phyloP scores from a whole-genome alignment of 2,888 invertebrate species.

The Eupithecia centaureata region DNA sequence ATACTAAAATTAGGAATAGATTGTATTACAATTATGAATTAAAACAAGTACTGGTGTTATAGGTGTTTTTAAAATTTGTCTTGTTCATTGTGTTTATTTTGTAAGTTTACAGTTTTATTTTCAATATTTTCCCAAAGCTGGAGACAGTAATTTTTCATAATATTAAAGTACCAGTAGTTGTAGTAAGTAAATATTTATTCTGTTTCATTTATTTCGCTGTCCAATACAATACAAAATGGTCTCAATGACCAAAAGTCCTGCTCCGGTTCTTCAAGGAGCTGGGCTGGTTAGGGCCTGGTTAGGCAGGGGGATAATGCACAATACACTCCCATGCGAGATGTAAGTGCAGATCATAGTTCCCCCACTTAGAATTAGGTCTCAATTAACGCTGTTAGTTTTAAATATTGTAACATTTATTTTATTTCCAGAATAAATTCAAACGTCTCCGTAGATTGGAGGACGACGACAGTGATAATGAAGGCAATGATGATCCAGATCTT shows the following conservation, averaged over 20 bases:
- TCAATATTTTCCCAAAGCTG: background rate
- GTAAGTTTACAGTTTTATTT: too few species aligned
- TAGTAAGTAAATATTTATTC: background rate
- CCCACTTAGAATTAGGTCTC: too few species aligned
- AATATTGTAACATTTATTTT: background rate
- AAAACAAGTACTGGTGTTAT: background rate
- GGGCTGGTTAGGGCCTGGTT: too few species aligned
- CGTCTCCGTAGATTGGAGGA: conserved; percentile 92
- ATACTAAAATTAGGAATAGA: background rate
- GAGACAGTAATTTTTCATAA: background rate
- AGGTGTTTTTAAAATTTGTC: background rate
- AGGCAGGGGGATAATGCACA: too few species aligned
- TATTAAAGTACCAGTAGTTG: background rate
- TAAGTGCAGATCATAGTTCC: too few species aligned
- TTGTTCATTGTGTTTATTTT: too few species aligned
- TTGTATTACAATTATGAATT: background rate
- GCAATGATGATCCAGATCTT: conserved; percentile 89
- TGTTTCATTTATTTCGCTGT: background rate
- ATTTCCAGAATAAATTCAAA: conserved; percentile 91
- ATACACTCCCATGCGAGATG: too few species aligned
- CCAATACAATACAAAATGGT: background rate
- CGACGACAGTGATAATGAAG: conserved; percentile 95
- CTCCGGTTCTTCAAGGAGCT: too few species aligned
- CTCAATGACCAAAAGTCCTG: too few species aligned
- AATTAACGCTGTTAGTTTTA: too few species aligned